Base-by-base conservation (phyloP, 2,113 vertebrate genomes). In the Cyprinodon brontotheroides region DNA sequence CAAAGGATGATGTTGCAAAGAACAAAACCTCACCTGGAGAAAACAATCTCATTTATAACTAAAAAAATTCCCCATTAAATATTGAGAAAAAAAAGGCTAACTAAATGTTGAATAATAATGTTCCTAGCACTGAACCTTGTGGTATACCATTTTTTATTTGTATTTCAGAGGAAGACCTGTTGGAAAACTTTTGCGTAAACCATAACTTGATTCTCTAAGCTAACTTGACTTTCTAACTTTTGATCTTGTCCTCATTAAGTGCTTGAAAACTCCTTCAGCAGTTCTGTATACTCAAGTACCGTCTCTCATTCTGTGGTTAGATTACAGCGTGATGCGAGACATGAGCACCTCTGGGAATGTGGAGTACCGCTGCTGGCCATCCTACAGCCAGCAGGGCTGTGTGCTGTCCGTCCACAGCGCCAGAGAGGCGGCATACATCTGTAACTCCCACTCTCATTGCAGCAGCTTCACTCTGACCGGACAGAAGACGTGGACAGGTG, bases 291-390 rank as follows among this genome's bases (percentile, higher is more conserved):
- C 38, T 90, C 14, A 90, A 77, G 69, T 88, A 62, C 15, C 14
- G 0, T 85, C 76, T 86, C 7, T 76, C 40, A 15, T 66, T 77
- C 67, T 88, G 37, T 84, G 61, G 62, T 68, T 84, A 98, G 97
- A 95, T 72, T 97, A 96, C 87, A 86, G 90, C 3, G 77, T 91
- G 78, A 78, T 95, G 39, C 93, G 87, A 77, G 95, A 95, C 3
- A 94, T 95, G 92, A 88, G 86, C n/a, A 86, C 86, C 0, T 91
- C 72, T 13, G 95, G 92, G 77, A 91, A 92, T 11, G 86, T 88
- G 15, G 94, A 93, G 76, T 97, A 96, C 87, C 94, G 91, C 79
- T 98, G 97, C 87, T 97, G 96, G 97, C 95, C 95, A 0, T 97
- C 96, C 36, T 96, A 97, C 90, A 95, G 94, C 89, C 93, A 95